phyloP scores from a whole-genome alignment of 2,888 invertebrate species.

The Folsomia manolachei region DNA sequence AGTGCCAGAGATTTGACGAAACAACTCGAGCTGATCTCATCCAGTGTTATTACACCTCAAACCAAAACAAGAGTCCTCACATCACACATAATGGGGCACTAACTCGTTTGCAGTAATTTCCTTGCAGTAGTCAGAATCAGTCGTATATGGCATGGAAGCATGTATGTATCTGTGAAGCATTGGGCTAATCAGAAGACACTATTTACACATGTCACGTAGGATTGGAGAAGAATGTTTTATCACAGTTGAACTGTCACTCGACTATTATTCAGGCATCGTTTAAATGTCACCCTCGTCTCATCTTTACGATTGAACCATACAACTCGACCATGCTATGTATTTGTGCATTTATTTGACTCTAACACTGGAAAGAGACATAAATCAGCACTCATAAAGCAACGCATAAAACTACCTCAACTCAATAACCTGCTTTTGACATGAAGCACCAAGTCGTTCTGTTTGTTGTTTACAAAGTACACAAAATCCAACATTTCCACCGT shows the following conservation, averaged over 20 bases:
- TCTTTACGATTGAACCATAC: not conserved
- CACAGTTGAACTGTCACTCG: slow-evolving; percentile 41
- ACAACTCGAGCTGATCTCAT: not conserved
- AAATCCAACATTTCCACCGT: too few species aligned
- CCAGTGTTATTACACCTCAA: not conserved
- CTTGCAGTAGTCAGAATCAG: too few species aligned
- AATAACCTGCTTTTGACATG: not conserved
- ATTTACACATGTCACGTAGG: slow-evolving; percentile 48
- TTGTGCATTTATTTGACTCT: too few species aligned
- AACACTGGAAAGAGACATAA: not conserved
- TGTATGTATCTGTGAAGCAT: not conserved
- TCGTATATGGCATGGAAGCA: too few species aligned
- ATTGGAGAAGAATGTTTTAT: slow-evolving; percentile 39
- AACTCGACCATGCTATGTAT: not conserved
- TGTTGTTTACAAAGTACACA: too few species aligned
- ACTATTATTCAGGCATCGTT: slow-evolving; percentile 36
- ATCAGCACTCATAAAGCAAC: not conserved
- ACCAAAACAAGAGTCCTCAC: not conserved
- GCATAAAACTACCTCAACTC: not conserved
- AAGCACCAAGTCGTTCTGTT: too few species aligned
- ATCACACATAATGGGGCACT: not conserved
- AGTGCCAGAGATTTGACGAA: not conserved
- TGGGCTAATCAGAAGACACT: slow-evolving; percentile 14
- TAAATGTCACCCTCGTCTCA: slow-evolving; percentile 14
- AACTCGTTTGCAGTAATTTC: too few species aligned